Percentiles rank a stretch among this genome's conserved stretches.
Conservation (phyloP, 2,797 vertebrate genomes). For the Aulostomus chinensis region DNA sequence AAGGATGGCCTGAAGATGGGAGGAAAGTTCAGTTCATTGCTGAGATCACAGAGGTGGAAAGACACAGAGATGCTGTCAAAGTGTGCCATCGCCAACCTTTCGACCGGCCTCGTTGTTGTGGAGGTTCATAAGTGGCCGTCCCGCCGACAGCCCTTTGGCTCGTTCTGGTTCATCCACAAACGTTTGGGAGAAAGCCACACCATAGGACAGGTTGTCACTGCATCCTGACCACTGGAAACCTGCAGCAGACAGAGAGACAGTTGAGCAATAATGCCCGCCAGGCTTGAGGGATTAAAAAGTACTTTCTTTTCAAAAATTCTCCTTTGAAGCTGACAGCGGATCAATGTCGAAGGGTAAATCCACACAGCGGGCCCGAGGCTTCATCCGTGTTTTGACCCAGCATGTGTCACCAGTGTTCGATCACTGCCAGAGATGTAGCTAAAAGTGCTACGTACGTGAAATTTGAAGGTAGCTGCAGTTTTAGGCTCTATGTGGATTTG, state of each 20-base stretch:
- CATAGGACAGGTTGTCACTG: conserved; percentile 83
- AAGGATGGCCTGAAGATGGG: conserved; percentile 76
- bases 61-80: background rate
- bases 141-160: conserved; percentile 75
- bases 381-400: no score
- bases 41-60: background rate
- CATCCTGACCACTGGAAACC: conserved; percentile 87
- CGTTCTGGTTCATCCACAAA: conserved; percentile 83
- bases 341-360: conserved; percentile 8
- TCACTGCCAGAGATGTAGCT: background rate
- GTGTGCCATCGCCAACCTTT: conserved; percentile 63
- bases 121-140: conserved; percentile 79
- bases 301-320: no score
- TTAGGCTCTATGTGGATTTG: conserved; percentile 1
- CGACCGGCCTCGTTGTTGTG: conserved; percentile 83
- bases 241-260: conserved; percentile 31
- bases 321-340: no score
- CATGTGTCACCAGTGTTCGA: no score
- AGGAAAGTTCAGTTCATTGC: background rate
- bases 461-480: conserved; percentile 1
- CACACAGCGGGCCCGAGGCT: background rate
- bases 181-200: conserved; percentile 84
- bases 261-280: background rate
- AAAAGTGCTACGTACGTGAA: no score
- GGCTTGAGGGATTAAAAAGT: no score